Base-by-base conservation (phyloP, 2,797 vertebrate species). In the Chrosomus eos region DNA sequence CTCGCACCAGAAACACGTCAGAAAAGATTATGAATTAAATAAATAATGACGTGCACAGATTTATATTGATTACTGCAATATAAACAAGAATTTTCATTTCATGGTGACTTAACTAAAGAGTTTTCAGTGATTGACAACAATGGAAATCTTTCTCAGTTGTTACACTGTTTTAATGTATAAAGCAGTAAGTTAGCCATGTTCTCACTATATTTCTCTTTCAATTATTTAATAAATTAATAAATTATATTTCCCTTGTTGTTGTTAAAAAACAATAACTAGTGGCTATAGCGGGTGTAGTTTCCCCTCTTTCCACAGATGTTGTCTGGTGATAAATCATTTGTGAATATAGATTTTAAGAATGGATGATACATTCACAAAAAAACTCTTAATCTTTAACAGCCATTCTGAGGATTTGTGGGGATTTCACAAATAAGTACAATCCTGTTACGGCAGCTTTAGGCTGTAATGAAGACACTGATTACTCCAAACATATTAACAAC, bases 401-500 rank as follows among this genome's bases (percentile, higher is more conserved):
- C 43, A 51, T 67, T 67, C 21, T 19, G 48, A 76, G 72, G 81
- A 83, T 76, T 51, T 55, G 48, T 67, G 36, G 45, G 72, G 72
- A 76, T 83, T 67, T 83, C 23, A 83, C 60, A 67, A 74, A 75
- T 64, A 74, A 38, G n/a, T 55, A 3, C 40, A 83, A 76, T 83
- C 72, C 72, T 83, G 81, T 76, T 76, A 76, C 62, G 19, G 45
- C 73, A 71, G 43, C 81, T 83, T 80, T 33, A 75, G 40, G 33
- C 43, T 36, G 43, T 83, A 78, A 82, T 48, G 36, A 86, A 86
- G 84, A 68, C 81, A 73, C 77, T 78, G 70, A 77, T 60, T 64
- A 81, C 31, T 67, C 48, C 26, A 68, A 80, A 68, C 70, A 58
- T 66, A 83, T 75, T 86, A 82, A 79, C 75, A n/a, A 67, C 7